Conservation (phyloP, 2,888 invertebrate genomes). For the Diarsia rubi region DNA sequence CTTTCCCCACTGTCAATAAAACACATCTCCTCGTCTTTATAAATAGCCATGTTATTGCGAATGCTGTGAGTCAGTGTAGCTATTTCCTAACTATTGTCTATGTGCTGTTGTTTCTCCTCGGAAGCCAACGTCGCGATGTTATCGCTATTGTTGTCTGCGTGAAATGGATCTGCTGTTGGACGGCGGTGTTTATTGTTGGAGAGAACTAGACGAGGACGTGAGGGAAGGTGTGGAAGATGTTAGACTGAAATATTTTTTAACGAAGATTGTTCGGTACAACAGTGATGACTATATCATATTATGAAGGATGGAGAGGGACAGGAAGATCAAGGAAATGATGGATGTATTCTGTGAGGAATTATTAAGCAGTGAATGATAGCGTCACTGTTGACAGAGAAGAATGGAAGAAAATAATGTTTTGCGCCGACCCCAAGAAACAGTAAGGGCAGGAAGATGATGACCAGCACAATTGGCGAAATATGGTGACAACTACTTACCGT, state of each 20-base stretch:
- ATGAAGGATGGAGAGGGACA: no score
- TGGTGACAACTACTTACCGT: neutral
- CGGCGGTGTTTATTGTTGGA: constrained; percentile 16
- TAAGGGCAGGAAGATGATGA: no score
- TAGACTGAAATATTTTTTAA: neutral
- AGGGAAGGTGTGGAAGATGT: constrained; percentile 3
- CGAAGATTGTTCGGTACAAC: neutral
- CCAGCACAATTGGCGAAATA: neutral
- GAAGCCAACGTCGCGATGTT: constrained; percentile 74
- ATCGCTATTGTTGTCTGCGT: constrained; percentile 63
- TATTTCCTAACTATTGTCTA: constrained; percentile 69
- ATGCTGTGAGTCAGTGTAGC: constrained; percentile 46
- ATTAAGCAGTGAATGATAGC: no score
- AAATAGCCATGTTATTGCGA: constrained; percentile 49
- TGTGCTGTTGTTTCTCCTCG: constrained; percentile 69
- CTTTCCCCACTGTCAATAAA: constrained; percentile 23
- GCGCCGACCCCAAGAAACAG: no score
- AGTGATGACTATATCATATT: no score
- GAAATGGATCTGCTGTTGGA: constrained; percentile 41
- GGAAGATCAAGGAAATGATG: no score
- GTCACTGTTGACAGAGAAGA: no score
- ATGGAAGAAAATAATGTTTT: no score
- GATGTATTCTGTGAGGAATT: no score
- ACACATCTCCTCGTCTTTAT: constrained; percentile 23
- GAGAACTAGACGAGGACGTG: constrained; percentile 13